Percentiles rank a stretch among this genome's conserved stretches.
Evolutionary conservation across 2,113 vertebrate genomes (phyloP).

Genomic region (Phainopepla nitens): DNA sequence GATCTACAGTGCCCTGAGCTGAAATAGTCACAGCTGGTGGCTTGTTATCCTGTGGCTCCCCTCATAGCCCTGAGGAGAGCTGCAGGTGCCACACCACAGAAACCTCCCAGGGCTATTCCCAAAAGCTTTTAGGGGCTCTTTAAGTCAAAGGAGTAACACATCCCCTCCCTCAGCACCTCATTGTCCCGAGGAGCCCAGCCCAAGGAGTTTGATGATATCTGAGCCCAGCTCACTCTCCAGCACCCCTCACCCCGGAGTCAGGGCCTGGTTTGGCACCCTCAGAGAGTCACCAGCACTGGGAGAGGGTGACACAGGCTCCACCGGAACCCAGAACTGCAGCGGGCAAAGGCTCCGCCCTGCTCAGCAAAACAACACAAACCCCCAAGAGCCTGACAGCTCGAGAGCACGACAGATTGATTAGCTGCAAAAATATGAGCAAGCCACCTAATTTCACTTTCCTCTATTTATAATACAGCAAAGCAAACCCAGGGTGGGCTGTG

Average conservation of each 20-base stretch:
- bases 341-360: background rate
- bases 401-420: background rate
- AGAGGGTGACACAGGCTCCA: too few species aligned
- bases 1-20: background rate
- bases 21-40: rapidly evolving
- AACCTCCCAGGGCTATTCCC: background rate
- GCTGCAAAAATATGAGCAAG: conserved; percentile 22
- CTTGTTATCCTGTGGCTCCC: background rate
- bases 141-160: too few species aligned
- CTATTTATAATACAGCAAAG: background rate
- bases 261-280: background rate
- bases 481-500: background rate
- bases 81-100: background rate
- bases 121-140: background rate
- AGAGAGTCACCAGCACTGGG: rapidly evolving
- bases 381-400: background rate
- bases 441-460: background rate
- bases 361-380: background rate
- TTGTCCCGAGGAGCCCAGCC: rapidly evolving
- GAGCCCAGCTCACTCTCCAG: background rate
- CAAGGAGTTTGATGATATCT: background rate
- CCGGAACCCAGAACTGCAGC: background rate
- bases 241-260: rapidly evolving
- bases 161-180: background rate
- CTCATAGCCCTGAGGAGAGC: background rate